Percentiles rank a stretch among this genome's conserved stretches.
These are phyloP conservation scores for Thereuonema tuberculata DNA, from an alignment of 1,140 invertebrate genomes.

Conservation along the genomic window DNA sequence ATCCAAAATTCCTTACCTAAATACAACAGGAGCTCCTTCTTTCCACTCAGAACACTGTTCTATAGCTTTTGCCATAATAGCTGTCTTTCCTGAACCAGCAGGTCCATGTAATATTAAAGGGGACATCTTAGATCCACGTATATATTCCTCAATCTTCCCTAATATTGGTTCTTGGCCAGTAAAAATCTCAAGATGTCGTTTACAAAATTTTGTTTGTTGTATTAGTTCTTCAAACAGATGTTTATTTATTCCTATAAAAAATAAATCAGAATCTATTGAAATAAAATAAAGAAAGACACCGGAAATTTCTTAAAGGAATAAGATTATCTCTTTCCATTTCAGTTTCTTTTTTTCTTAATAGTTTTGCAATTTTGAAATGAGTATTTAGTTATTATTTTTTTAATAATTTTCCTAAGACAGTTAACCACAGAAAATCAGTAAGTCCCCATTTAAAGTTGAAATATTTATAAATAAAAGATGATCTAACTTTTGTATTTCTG, in stretches of 20 bases:
- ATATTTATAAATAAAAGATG: too few species aligned
- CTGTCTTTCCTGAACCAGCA: slow-evolving; percentile 64
- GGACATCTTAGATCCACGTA: slow-evolving; percentile 39
- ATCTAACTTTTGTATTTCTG: too few species aligned
- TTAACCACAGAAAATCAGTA: background rate
- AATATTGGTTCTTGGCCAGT: slow-evolving; percentile 28
- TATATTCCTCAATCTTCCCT: slow-evolving; percentile 38
- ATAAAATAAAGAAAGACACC: background rate
- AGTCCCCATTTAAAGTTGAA: too few species aligned
- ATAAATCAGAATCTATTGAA: slow-evolving; percentile 17
- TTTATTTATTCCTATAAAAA: slow-evolving; percentile 29
- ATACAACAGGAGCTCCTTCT: slow-evolving; percentile 42
- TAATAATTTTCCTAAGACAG: background rate
- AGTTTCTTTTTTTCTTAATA: background rate
- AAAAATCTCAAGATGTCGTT: slow-evolving; percentile 27
- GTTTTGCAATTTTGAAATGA: background rate
- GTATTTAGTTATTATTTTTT: background rate
- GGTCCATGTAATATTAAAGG: slow-evolving; percentile 61
- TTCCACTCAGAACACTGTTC: slow-evolving; percentile 50
- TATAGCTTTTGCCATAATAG: slow-evolving; percentile 52
- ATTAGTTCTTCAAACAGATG: slow-evolving; percentile 45
- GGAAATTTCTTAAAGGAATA: background rate
- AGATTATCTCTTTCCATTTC: background rate
- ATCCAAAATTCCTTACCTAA: slow-evolving; percentile 33
- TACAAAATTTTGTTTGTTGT: slow-evolving; percentile 28